Evolutionary conservation across 2,888 invertebrate genomes (phyloP).

Genomic region (Synanthedon tipuliformis): DNA sequence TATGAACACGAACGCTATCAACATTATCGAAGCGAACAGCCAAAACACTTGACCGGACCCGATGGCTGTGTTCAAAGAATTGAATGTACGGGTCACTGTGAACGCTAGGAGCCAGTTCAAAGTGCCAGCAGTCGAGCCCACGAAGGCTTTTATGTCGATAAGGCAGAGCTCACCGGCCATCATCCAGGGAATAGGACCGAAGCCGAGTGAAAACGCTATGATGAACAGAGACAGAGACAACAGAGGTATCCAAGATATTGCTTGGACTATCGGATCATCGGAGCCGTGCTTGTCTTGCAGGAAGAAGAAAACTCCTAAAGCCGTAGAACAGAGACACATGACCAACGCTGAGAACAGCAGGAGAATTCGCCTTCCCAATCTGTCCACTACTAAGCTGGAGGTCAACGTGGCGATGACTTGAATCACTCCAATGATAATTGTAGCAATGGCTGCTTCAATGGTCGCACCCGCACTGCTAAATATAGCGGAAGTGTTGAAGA

Average conservation of each 20-base stretch:
- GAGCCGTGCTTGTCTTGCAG: conserved; percentile 38
- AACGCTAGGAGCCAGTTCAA: conserved; percentile 87
- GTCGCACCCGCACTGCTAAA: conserved; percentile 75
- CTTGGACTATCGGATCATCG: conserved; percentile 42
- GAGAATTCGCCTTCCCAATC: conserved; percentile 81
- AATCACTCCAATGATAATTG: conserved; percentile 86
- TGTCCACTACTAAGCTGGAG: conserved; percentile 83
- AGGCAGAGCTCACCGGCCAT: conserved; percentile 85
- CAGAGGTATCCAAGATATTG: conserved; percentile 81
- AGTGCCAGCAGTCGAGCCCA: conserved; percentile 82
- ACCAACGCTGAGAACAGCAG: conserved; percentile 77
- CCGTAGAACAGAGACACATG: conserved; percentile 77
- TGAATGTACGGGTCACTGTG: conserved; percentile 80
- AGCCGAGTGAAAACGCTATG: conserved; percentile 83
- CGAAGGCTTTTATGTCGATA: conserved; percentile 81
- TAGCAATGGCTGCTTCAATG: conserved; percentile 71
- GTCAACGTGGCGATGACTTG: conserved; percentile 82
- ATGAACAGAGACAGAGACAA: conserved; percentile 81
- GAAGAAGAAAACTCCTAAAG: conserved; percentile 80
- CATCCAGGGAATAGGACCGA: conserved; percentile 91
- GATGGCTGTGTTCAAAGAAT: conserved; percentile 64
- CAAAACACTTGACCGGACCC: conserved; percentile 78
- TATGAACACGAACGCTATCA: conserved; percentile 75
- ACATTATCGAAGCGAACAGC: conserved; percentile 77
- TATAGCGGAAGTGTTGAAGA: conserved; percentile 82